Evolutionary conservation across 2,113 vertebrate genomes (phyloP).

Genomic region (Nicator chloris): DNA sequence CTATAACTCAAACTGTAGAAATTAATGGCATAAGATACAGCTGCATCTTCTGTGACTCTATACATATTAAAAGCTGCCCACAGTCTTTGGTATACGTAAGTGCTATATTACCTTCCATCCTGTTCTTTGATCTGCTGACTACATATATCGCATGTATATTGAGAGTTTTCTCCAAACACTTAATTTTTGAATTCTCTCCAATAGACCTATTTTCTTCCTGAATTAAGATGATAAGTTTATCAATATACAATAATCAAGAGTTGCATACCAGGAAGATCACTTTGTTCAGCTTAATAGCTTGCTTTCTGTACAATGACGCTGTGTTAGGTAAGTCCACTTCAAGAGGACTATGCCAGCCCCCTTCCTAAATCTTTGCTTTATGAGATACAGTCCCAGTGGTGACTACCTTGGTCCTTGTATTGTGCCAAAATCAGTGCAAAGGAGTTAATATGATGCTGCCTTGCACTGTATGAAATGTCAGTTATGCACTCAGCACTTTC

Average conservation of each 20-base stretch:
- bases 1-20: neutral
- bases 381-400: neutral
- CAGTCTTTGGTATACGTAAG: neutral
- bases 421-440: neutral
- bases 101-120: neutral
- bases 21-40: neutral
- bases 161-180: neutral
- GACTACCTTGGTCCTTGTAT: neutral
- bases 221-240: neutral
- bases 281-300: neutral
- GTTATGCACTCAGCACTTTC: neutral
- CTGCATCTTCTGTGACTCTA: neutral
- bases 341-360: neutral
- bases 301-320: neutral
- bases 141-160: neutral
- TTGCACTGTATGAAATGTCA: neutral
- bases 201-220: neutral
- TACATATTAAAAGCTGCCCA: neutral
- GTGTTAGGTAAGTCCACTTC: neutral
- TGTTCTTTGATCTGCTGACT: neutral
- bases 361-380: neutral
- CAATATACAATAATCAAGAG: neutral
- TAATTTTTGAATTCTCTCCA: constrained; percentile 5
- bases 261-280: neutral
- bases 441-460: neutral